Base-by-base conservation (phyloP, 2,113 vertebrate genomes). In the Mus spicilegus region DNA sequence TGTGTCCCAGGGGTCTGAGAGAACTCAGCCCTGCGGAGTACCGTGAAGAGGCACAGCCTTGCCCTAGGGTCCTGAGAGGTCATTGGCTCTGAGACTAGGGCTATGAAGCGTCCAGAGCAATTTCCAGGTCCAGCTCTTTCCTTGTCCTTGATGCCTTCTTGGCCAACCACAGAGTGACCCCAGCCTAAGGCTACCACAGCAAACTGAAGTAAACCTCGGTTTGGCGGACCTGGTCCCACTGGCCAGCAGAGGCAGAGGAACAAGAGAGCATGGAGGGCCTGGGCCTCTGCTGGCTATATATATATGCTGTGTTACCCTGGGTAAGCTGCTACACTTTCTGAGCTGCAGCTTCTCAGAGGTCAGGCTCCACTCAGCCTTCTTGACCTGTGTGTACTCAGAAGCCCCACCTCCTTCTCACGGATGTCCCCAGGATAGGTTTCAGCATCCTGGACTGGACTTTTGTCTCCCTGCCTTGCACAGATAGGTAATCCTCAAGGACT, bases 271-370 rank as follows among this genome's bases (percentile, higher is more conserved):
- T 2, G 70, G 58, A 46, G 69, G 58, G 4, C 70, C 92, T 63
- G 72, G 61, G 58, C 51, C 36, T 22, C 36, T 65, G 46, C 78
- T 76, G 88, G 72, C 51, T 89, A 1, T 17, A 13, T n/a, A 73
- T 20, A 69, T 70, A 4, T 17, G 19, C 93, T 30, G 19, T 88
- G 94, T 81, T 65, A 90, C 70, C 61, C 65, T 14, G 12, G 46
- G 77, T 39, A 84, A 87, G 75, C 42, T 14, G 54, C 72, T 88
- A 19, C 58, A 87, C 56, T 88, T 75, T 89, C 93, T 84, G 75
- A 92, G 89, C 84, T 89, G 46, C 49, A 39, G 73, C 56, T n/a
- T 39, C 24, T 58, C 30, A 12, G 33, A 88, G n/a, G 36, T 75
- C 76, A 28, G 73, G 56, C 20, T 56, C 42, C 42, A 46, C 72